phyloP scores from a whole-genome alignment of 1,140 invertebrate genomes.

The Dreissena polymorpha region DNA sequence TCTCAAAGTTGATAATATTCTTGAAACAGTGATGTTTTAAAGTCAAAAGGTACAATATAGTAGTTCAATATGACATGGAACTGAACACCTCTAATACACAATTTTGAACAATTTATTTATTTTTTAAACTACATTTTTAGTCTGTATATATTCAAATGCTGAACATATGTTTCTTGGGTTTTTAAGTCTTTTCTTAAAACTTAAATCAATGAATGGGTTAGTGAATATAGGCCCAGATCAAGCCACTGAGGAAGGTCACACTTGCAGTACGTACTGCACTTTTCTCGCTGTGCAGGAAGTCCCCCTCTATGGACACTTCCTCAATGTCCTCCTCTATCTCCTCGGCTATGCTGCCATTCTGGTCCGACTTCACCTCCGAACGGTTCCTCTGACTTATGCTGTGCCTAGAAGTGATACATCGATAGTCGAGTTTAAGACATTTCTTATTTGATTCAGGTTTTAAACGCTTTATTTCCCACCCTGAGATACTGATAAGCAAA shows the following conservation, averaged over 20 bases:
- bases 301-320: constrained; percentile 67
- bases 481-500: too few species aligned
- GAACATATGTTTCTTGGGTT: neutral
- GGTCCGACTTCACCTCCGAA: constrained; percentile 50
- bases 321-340: constrained; percentile 71
- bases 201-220: neutral
- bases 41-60: too few species aligned
- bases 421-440: too few species aligned
- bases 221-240: neutral
- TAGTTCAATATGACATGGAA: too few species aligned
- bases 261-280: too few species aligned
- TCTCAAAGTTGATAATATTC: too few species aligned
- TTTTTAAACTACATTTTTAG: neutral
- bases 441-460: too few species aligned
- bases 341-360: constrained; percentile 70
- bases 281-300: constrained; percentile 69
- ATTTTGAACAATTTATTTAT: too few species aligned
- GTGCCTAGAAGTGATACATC: constrained; percentile 36
- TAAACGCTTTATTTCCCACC: too few species aligned
- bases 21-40: too few species aligned
- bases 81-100: too few species aligned
- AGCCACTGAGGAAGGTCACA: neutral
- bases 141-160: neutral
- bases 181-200: neutral
- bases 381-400: constrained; percentile 62